Evolutionary conservation across 2,888 invertebrate genomes (phyloP).

Genomic region (Cephonodes hylas): DNA sequence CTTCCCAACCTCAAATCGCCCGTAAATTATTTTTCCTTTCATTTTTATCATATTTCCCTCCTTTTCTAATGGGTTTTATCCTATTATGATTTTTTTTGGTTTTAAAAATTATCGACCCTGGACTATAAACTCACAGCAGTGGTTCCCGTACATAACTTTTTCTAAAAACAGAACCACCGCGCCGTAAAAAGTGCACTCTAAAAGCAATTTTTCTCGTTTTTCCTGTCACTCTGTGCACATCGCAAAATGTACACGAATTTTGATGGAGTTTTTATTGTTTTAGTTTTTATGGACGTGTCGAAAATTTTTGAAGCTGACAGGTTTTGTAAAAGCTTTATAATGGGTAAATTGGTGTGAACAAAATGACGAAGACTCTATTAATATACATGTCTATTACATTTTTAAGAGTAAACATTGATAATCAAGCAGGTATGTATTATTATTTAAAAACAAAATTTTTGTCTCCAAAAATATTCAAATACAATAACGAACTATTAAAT

Average conservation of each 20-base stretch:
- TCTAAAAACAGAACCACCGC: background rate
- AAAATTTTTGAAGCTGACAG: background rate
- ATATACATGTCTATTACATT: too few species aligned
- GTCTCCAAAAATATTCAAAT: background rate
- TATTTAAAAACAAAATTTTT: background rate
- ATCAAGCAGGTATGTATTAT: too few species aligned
- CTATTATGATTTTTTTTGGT: too few species aligned
- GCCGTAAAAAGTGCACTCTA: background rate
- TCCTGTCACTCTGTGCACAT: constrained; percentile 2
- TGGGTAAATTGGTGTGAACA: too few species aligned
- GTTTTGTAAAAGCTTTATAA: background rate
- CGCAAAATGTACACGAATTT: background rate
- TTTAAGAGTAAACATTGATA: too few species aligned
- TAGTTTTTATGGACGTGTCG: background rate
- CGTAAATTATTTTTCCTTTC: too few species aligned
- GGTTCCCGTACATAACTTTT: background rate
- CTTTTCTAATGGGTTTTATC: too few species aligned
- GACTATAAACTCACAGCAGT: background rate
- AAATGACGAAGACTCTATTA: too few species aligned
- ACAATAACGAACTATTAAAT: too few species aligned
- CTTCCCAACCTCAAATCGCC: too few species aligned
- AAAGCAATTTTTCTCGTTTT: constrained; percentile 6
- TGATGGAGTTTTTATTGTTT: background rate
- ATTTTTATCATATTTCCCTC: too few species aligned
- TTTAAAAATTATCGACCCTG: too few species aligned